phyloP scores from a whole-genome alignment of 2,888 invertebrate species.

The Teinopalpus imperialis region DNA sequence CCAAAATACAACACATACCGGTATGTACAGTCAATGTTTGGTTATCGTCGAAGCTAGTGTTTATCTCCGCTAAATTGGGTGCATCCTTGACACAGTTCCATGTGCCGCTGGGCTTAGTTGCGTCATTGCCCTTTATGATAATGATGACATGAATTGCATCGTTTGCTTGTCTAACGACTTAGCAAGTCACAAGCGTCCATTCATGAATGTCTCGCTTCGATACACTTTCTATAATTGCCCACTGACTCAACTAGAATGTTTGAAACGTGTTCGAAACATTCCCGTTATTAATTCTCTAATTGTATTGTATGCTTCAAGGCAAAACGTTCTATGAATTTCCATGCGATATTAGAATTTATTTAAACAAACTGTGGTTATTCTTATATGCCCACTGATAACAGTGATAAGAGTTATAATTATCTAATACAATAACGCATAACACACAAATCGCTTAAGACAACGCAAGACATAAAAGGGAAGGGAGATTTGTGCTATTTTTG shows the following conservation, averaged over 20 bases:
- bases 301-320: conserved; percentile 6
- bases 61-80: conserved; percentile 46
- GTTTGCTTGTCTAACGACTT: conserved; percentile 17
- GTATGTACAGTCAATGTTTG: conserved; percentile 44
- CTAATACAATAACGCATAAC: neutral
- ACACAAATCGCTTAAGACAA: conserved; percentile 1
- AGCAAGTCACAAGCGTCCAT: conserved; percentile 6
- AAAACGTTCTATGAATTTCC: neutral
- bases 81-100: conserved; percentile 66
- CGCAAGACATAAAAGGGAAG: conserved; percentile 10
- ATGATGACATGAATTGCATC: conserved; percentile 49
- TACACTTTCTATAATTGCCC: conserved; percentile 25
- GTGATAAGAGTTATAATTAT: neutral
- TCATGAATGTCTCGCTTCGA: conserved; percentile 24
- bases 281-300: conserved; percentile 15
- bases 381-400: neutral
- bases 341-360: neutral
- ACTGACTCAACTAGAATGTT: conserved; percentile 13
- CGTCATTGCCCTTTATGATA: conserved; percentile 48
- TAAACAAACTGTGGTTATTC: conserved; percentile 1
- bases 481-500: conserved; percentile 17
- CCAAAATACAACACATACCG: conserved; percentile 54
- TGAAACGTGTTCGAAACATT: conserved; percentile 15
- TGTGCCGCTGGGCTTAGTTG: conserved; percentile 36
- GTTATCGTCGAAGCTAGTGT: conserved; percentile 37